Percentiles rank a stretch among this genome's conserved stretches.
Evolutionary conservation across 1,140 invertebrate species (phyloP).

Genomic region (Microplitis mediator): DNA sequence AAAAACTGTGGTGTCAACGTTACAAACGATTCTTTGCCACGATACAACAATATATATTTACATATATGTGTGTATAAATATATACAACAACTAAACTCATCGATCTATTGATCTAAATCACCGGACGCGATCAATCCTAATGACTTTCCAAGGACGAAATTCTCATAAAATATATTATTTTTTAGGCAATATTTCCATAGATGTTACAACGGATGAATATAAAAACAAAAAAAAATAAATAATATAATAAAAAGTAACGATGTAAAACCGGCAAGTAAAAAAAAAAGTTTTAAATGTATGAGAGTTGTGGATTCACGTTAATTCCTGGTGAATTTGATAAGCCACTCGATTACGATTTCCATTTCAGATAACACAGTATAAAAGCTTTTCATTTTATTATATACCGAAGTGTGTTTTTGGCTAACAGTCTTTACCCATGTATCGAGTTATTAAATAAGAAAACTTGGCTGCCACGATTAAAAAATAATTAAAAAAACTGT

Average conservation of each 20-base stretch:
- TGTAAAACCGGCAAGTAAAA: not conserved
- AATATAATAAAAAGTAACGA: conserved; percentile 17
- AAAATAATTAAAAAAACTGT: not conserved
- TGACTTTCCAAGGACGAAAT: not conserved
- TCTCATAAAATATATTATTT: not conserved
- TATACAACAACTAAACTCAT: not conserved
- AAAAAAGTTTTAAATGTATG: conserved; percentile 16
- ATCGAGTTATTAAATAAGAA: conserved; percentile 11
- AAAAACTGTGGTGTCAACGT: not conserved
- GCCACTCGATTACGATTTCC: conserved; percentile 37
- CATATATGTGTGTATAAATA: too few relatives aligned
- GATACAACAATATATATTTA: not conserved
- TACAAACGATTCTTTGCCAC: conserved; percentile 9
- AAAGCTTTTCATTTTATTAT: conserved; percentile 5
- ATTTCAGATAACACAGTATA: conserved; percentile 34
- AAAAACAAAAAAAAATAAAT: conserved; percentile 2
- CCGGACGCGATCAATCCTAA: conserved; percentile 26
- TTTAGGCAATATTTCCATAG: not conserved
- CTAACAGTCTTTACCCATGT: not conserved
- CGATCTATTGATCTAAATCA: conserved; percentile 16
- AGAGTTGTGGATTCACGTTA: not conserved
- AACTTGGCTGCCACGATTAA: not conserved
- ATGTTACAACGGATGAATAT: not conserved
- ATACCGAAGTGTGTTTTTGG: not conserved
- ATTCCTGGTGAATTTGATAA: conserved; percentile 28